Conservation (phyloP, 2,113 vertebrate genomes). For the Morone saxatilis region DNA sequence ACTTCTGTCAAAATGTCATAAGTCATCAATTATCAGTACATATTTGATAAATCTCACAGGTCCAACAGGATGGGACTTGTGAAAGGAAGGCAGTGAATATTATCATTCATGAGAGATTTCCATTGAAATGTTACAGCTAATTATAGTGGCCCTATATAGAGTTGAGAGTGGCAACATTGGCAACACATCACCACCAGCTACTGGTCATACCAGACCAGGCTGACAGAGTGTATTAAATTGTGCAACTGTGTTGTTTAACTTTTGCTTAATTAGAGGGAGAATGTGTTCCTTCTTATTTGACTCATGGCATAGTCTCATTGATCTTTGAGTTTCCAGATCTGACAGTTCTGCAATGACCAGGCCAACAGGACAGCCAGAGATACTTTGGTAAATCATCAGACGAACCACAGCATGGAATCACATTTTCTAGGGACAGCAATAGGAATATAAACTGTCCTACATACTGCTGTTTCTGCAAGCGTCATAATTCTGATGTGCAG, state of each 20-base stretch:
- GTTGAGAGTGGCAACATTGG: too few relatives aligned
- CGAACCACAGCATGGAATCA: constrained; percentile 32
- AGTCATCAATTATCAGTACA: not conserved
- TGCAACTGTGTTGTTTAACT: constrained; percentile 16
- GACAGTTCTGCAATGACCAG: constrained; percentile 45
- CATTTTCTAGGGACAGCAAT: constrained; percentile 45
- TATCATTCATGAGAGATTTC: not conserved
- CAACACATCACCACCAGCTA: not conserved
- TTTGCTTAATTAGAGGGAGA: not conserved
- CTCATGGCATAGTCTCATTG: not conserved
- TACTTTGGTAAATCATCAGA: constrained; percentile 44
- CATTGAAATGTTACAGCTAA: not conserved
- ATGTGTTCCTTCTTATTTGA: not conserved
- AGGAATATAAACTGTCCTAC: constrained; percentile 55
- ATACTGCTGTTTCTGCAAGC: constrained; percentile 47
- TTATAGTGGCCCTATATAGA: not conserved
- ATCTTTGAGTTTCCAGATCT: constrained; percentile 64
- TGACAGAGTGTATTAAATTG: not conserved
- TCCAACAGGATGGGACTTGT: not conserved
- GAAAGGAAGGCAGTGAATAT: not conserved
- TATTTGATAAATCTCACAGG: not conserved
- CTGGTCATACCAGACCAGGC: not conserved
- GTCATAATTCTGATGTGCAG: constrained; percentile 50
- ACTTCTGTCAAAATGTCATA: constrained; percentile 29
- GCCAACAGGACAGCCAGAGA: constrained; percentile 34